Percentiles rank a stretch among this genome's conserved stretches.
These are phyloP conservation scores for Trichopria drosophilae DNA, from an alignment of 2,888 invertebrate species.

Conservation along the genomic window DNA sequence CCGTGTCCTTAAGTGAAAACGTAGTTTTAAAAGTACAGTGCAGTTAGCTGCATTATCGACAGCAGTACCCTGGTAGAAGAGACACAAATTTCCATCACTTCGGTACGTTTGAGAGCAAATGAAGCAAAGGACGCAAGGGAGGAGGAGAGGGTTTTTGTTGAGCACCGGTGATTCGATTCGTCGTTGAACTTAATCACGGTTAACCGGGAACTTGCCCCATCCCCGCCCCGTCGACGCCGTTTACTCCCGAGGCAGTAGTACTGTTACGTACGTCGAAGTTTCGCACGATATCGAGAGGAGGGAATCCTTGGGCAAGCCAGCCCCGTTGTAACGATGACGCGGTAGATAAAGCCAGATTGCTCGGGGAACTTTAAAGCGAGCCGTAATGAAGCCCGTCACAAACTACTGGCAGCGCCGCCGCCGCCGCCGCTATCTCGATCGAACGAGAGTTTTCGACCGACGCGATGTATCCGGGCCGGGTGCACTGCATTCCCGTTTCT, in stretches of 20 bases:
- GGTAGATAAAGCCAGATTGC: slow-evolving; percentile 52
- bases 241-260: slow-evolving; percentile 5
- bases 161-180: slow-evolving; percentile 35
- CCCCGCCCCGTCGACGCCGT: not conserved
- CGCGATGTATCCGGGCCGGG: too few relatives aligned
- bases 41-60: too few relatives aligned
- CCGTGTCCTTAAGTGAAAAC: too few relatives aligned
- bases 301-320: slow-evolving; percentile 45
- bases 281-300: slow-evolving; percentile 44
- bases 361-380: slow-evolving; percentile 47
- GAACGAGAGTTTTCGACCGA: slow-evolving; percentile 45
- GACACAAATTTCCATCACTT: too few relatives aligned
- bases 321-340: slow-evolving; percentile 49
- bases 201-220: slow-evolving; percentile 34
- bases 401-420: slow-evolving; percentile 37
- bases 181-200: slow-evolving; percentile 39
- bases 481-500: too few relatives aligned
- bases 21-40: too few relatives aligned
- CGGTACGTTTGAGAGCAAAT: not conserved
- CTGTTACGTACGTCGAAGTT: slow-evolving; percentile 38
- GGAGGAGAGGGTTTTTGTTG: slow-evolving; percentile 17
- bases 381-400: slow-evolving; percentile 50
- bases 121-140: too few relatives aligned
- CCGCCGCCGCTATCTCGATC: slow-evolving; percentile 47
- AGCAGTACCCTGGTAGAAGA: too few relatives aligned